Base-by-base conservation (phyloP, 2,797 vertebrate species). In the Meriones psammophilus region DNA sequence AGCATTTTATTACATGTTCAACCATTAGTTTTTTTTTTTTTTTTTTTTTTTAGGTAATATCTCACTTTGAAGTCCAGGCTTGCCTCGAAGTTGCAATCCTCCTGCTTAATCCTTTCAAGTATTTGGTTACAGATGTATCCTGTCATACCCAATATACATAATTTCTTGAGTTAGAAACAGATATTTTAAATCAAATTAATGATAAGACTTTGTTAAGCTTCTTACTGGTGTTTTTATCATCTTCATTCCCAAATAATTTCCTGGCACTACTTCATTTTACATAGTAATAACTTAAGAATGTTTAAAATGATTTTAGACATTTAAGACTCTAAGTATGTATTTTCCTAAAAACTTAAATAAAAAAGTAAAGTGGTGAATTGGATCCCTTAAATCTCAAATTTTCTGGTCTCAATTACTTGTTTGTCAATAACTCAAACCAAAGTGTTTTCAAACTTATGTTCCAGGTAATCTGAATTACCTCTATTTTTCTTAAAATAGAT, bases 391-490 rank as follows among this genome's bases (percentile, higher is more conserved):
- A 74, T 68, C 30, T 7, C 33, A 79, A 30, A 83, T 89, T 92
- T 30, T 78, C 6, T 80, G 39, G 3, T 79, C 46, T 94, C 54
- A 91, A 36, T 84, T 94, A 96, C 78, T 28, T 95, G 26, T 92
- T 76, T 81, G 86, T 71, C 33, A 74, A 88, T 88, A 96, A 42
- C 17, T 28, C n/a, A 62, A 80, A 64, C 10, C 56, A 86, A 94
- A 83, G 3, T 86, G 2, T 9, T 87, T 92, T 87, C 28, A 33
- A 79, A 13, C 24, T 80, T 85, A 87, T 88, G 1, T 79, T 86
- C 26, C 89, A 17, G 68, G 71, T 92, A 96, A 71, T 81, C 86
- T 2, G n/a, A 87, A 50, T 22, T 87, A 60, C 73, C 68, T 81
- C 30, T 22, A 91, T 64, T 76, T 50, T 94, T 42, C 33, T 46